Evolutionary conservation across 2,797 vertebrate genomes (phyloP), one percentile per base, ranked within the genome.

Genomic region (Macroramphosus scolopax): DNA sequence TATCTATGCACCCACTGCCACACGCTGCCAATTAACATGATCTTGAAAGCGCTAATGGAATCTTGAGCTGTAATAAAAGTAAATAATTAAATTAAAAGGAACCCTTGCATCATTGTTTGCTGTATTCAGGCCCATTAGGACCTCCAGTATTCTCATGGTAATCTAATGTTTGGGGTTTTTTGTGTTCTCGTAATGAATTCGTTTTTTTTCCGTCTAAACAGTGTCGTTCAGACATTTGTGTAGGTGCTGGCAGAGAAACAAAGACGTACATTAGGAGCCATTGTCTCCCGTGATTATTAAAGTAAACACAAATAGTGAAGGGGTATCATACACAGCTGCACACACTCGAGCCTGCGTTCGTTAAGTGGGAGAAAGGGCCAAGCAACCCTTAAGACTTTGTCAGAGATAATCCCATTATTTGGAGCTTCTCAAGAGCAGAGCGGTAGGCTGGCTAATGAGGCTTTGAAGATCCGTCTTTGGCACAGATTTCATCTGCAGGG

Each of bases 201-300:
- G 15, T 62, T 82, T 75, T 82, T 88, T 84, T 81, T 72, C 63
- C 76, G 20, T 80, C 64, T 71, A 74, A 83, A 85, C 69, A 69
- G 77, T 68, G 83, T 80, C 80, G 85, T 84, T 84, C 62, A 81
- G 80, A 87, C 81, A 75, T 86, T 81, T 78, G 83, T 85, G 83
- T 85, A 83, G 83, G 77, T 79, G 78, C 86, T 87, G 85, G 88
- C 84, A 86, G 66, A 69, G 75, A 89, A 84, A 90, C 89, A 89
- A 88, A 90, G 85, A 87, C 78, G 44, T 78, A 81, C 80, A 80
- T 84, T 78, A 78, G 80, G 58, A 77, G 14, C 75, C 57, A 85
- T 87, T 87, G 83, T 84, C 41, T 63, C 34, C 52, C 30, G 72
- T 52, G 59, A 87, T 87, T 86, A 88, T 86, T 69, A 88, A 89